A percentile compares a stretch with the other conserved stretches of the same genome.
Evolutionary conservation across 2,113 vertebrate genomes (phyloP).

Genomic region (Circaetus gallicus): DNA sequence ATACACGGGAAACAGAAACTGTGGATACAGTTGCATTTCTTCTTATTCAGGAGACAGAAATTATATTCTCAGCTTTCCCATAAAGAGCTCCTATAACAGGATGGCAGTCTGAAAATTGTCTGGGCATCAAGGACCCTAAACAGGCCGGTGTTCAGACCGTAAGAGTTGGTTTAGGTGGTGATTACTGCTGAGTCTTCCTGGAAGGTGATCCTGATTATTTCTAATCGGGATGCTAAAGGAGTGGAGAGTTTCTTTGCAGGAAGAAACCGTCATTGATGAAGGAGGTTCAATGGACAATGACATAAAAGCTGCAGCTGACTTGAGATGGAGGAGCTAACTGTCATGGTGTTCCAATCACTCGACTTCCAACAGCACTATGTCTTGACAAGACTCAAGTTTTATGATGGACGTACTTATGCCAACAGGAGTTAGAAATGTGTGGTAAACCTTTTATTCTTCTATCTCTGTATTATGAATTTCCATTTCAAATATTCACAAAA

Average conservation of each 20-base stretch:
- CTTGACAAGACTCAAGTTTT: background rate
- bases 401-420: background rate
- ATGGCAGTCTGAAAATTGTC: background rate
- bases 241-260: background rate
- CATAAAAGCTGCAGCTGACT: background rate
- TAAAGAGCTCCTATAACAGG: accelerated
- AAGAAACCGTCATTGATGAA: background rate
- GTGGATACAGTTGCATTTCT: background rate
- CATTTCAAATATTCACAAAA: background rate
- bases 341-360: background rate
- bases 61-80: background rate
- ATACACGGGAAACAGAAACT: background rate
- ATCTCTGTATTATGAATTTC: background rate
- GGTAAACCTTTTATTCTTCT: background rate
- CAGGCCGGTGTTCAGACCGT: background rate
- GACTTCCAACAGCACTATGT: background rate
- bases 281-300: background rate
- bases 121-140: background rate
- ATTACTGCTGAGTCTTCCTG: background rate
- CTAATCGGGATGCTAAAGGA: background rate
- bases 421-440: background rate
- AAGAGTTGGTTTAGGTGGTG: background rate
- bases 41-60: background rate
- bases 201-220: background rate
- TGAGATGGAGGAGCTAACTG: background rate